These are phyloP conservation scores for Listronotus oregonensis DNA, from an alignment of 1,140 invertebrate genomes.

Conservation along the genomic window DNA sequence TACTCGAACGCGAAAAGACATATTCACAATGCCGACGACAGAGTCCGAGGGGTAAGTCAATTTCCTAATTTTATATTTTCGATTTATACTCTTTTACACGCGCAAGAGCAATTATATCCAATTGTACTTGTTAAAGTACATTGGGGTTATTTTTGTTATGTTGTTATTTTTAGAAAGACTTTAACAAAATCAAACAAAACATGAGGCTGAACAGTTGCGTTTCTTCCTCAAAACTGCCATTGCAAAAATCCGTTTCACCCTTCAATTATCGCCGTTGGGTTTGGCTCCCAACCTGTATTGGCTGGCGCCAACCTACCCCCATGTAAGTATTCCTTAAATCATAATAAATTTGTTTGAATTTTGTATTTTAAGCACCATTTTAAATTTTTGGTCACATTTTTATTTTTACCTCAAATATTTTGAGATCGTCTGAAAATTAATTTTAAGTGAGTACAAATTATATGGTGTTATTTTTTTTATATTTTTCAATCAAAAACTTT, in stretches of 20 bases:
- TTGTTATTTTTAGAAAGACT: constrained; percentile 59
- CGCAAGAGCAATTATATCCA: too few relatives aligned
- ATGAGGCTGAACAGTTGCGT: constrained; percentile 64
- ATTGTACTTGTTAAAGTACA: too few relatives aligned
- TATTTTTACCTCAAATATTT: neutral
- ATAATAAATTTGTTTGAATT: constrained; percentile 11
- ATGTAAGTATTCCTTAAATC: constrained; percentile 53
- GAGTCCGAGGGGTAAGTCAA: too few relatives aligned
- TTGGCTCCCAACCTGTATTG: constrained; percentile 49
- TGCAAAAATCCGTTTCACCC: constrained; percentile 92
- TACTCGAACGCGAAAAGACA: too few relatives aligned
- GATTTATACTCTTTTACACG: too few relatives aligned
- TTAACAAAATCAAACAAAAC: constrained; percentile 63
- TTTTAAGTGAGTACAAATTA: too few relatives aligned
- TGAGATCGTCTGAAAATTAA: too few relatives aligned
- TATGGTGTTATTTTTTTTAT: too few relatives aligned
- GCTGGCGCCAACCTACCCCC: constrained; percentile 57
- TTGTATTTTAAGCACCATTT: constrained; percentile 6
- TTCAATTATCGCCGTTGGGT: constrained; percentile 77
- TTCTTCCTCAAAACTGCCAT: constrained; percentile 73
- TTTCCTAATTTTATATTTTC: too few relatives aligned
- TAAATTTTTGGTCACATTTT: constrained; percentile 7
- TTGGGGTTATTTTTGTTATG: too few relatives aligned
- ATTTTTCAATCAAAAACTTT: too few relatives aligned
- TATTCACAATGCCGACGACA: too few relatives aligned